Evolutionary conservation across 92 coral and sea anemone genomes (phyloP), one percentile per base, ranked within the genome.

Genomic region (Palythoa caribaeorum): DNA sequence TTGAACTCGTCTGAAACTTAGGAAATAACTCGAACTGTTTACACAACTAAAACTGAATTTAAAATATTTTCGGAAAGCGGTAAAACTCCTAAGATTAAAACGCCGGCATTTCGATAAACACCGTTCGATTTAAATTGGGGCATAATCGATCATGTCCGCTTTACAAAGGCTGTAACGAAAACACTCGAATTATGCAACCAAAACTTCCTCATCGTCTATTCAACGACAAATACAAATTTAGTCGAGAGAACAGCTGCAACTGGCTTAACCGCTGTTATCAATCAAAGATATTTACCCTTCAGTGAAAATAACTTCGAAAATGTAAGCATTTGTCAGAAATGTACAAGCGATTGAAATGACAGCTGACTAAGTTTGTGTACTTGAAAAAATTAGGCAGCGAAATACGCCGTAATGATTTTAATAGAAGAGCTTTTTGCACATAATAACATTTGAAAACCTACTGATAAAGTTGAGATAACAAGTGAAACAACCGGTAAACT

Each of bases 161-260:
- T 1, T 9, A 13, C 39, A 69, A 80, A 38, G n/a, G 60, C 2
- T 35, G 59, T 66, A 40, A 40, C 36, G 59, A 81, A 81, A 39
- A 66, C 86, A 81, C 76, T 81, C 63, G 9, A 66, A 19, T 9
- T 44, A 69, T 65, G 40, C 66, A 81, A 66, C 37, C 52, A 13
- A 63, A 81, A 81, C 86, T 81, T 81, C 86, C 86, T 81, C 60
- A 60, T 21, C 86, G 60, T 14, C 66, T 54, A 44, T 65, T 37
- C 37, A 66, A 65, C 44, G 55, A 65, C 66, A 48, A 81, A 63
- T 65, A 81, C 86, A 81, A 81, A 8, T 65, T 65, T 39, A 63
- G 50, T n/a, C 76, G 19, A 28, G 44, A 35, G 48, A 47, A 36
- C 86, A 81, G 86, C 86, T 81, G 86, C 74, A 20, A 47, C 86